Base-by-base conservation (phyloP, 2,797 vertebrate genomes). In the Amblyopsis hoosieri region DNA sequence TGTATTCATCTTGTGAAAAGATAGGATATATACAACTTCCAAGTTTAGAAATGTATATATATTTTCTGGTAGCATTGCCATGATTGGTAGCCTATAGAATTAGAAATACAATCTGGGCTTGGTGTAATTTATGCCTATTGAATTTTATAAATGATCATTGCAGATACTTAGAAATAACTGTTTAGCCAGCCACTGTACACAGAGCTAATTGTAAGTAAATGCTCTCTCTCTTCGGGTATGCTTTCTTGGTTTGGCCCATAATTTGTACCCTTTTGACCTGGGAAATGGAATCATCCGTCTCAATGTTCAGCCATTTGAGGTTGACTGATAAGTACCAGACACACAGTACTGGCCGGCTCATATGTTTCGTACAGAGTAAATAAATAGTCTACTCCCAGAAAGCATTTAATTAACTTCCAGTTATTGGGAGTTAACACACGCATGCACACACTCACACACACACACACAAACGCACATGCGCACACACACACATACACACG, bases 1-100 rank as follows among this genome's bases (percentile, higher is more conserved):
- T 89, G 76, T 45, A 90, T 91, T 90, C 85, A 78, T 67, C 69
- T 54, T 87, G 81, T 87, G 54, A 65, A 86, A 74, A 82, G 86
- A 85, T 86, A 75, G 69, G 56, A 17, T 33, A 47, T 19, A n/a
- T 49, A 64, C 70, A 60, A 57, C 57, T 48, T 69, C 33, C 54
- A 17, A 31, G 17, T 56, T 75, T 54, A 19, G 51, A 54, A 61
- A 60, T 29, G 53, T 54, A 37, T 47, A n/a, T 1, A 3, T 63
- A 62, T 72, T 12, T 60, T 19, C 45, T 11, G 48, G 63, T 60
- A 62, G 47, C 56, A 62, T 75, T 45, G 58, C 57, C 60, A 29
- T 29, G 23, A 29, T 47, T 17, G 15, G 57, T 29, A 11, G 15
- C 60, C 57, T 46, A 56, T 61, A 56, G 14, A 64, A 54, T 54